Base-by-base conservation (phyloP, 2,113 vertebrate species). In the Prochilodus magdalenae region DNA sequence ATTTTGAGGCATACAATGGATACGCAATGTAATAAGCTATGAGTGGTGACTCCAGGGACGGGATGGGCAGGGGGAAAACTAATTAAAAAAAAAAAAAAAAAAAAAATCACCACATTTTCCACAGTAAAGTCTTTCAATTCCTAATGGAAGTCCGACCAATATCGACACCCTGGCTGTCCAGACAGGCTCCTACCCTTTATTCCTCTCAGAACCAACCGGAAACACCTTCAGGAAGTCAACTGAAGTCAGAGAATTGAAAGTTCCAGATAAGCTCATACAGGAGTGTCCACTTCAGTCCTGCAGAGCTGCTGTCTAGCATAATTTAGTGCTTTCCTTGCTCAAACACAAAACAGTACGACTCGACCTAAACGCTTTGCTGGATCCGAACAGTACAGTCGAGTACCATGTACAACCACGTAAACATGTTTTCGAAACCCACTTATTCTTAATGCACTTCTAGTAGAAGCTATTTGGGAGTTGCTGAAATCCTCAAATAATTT, bases 21-120 rank as follows among this genome's bases (percentile, higher is more conserved):
- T 13, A 66, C 47, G 49, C 16, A n/a, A n/a, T 73, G 47, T 18
- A 44, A 16, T 51, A 51, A 62, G 79, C 27, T 36, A 36, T 83
- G 62, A 60, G 71, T 74, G 77, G 81, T 73, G 65, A 60, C 66
- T 24, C 47, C 29, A 83, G 81, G 85, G 59, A 59, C 2, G 77
- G 73, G 86, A n/a, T 22, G 65, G 30, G 57, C 10, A 22, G 29
- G 80, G 16, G 47, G 47, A 12, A 49, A 15, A 13, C 1, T 2
- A 49, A 49, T 1, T 26, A 16, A 77, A 57, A n/a, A 6, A 22
- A 13, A n/a, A 33, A 16, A 72, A 5, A 2, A 8, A 60, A 36
- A 15, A 13, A 12, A 26, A 24, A 24, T 12, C 33, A 59, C 20
- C 67, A 20, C 74, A 6, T 26, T 60, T 59, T 80, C 55, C 78